Percentiles rank a stretch among this genome's conserved stretches.
Conservation (phyloP, 2,797 vertebrate species). For the Chelidonichthys spinosus region DNA sequence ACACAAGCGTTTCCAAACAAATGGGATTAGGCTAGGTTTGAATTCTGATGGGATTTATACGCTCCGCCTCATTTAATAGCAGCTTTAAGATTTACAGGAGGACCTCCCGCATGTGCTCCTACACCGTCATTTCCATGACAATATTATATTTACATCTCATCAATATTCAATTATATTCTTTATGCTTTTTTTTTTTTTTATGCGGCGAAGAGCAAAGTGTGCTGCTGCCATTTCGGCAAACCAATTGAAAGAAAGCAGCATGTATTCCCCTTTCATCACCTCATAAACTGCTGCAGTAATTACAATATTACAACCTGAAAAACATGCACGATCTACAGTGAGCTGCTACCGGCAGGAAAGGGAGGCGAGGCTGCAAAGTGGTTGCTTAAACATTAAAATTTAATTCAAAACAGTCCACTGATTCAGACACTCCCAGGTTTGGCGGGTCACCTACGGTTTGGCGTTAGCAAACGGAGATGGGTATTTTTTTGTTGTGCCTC, state of each 20-base stretch:
- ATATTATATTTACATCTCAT: conserved; percentile 75
- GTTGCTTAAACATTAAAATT: conserved; percentile 76
- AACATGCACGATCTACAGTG: conserved; percentile 56
- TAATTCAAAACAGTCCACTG: conserved; percentile 78
- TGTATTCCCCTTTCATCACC: conserved; percentile 69
- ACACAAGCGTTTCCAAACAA: conserved; percentile 75
- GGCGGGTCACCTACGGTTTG: conserved; percentile 76
- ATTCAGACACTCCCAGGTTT: conserved; percentile 75
- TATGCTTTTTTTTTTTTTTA: conserved; percentile 36
- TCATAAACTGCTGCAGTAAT: conserved; percentile 81
- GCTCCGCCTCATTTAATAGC: conserved; percentile 73
- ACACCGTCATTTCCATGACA: conserved; percentile 67
- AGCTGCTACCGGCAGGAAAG: conserved; percentile 50
- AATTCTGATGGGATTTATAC: conserved; percentile 72
- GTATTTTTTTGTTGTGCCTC: conserved; percentile 67
- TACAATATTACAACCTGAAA: conserved; percentile 75
- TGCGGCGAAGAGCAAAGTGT: conserved; percentile 44
- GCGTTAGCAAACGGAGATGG: conserved; percentile 68
- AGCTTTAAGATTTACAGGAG: conserved; percentile 68
- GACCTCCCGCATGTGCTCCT: conserved; percentile 55
- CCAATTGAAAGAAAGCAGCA: conserved; percentile 60
- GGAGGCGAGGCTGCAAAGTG: conserved; percentile 69
- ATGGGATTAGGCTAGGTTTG: conserved; percentile 73
- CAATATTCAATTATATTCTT: conserved; percentile 62
- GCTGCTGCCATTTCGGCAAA: conserved; percentile 54